These are phyloP conservation scores for Aspidiotus rigidus DNA, from an alignment of 2,888 invertebrate genomes.

Conservation along the genomic window DNA sequence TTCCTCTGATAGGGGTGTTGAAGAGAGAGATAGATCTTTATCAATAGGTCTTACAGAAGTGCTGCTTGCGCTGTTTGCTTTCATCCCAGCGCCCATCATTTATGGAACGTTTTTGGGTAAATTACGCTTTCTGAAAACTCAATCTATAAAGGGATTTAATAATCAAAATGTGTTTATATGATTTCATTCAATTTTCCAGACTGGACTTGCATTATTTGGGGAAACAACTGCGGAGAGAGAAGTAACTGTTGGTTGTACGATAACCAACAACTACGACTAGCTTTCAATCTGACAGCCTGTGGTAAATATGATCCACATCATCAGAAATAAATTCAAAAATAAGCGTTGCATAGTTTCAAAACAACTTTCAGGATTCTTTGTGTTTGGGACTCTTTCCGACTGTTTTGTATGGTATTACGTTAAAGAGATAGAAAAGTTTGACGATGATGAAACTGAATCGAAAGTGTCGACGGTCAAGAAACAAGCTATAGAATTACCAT, in stretches of 20 bases:
- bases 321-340: not conserved
- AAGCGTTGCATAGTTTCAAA: not conserved
- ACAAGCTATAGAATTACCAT: not conserved
- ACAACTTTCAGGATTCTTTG: slow-evolving; percentile 39
- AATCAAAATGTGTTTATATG: not conserved
- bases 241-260: slow-evolving; percentile 46
- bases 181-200: slow-evolving; percentile 39
- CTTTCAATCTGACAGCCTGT: slow-evolving; percentile 41
- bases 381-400: slow-evolving; percentile 41
- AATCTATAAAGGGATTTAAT: not conserved
- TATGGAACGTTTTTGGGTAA: slow-evolving; percentile 44
- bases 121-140: slow-evolving; percentile 15
- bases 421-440: slow-evolving; percentile 41
- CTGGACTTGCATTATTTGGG: slow-evolving; percentile 45
- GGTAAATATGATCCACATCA: slow-evolving; percentile 36
- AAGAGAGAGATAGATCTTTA: slow-evolving; percentile 42
- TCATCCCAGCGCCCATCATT: slow-evolving; percentile 46
- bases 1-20: slow-evolving; percentile 40
- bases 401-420: slow-evolving; percentile 41
- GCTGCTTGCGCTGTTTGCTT: slow-evolving; percentile 40
- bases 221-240: slow-evolving; percentile 42
- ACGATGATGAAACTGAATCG: slow-evolving; percentile 36
- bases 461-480: not conserved
- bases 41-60: slow-evolving; percentile 41
- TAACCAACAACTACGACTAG: slow-evolving; percentile 41